Conservation (phyloP, 2,888 invertebrate genomes). For the Alentia gelatinosa region DNA sequence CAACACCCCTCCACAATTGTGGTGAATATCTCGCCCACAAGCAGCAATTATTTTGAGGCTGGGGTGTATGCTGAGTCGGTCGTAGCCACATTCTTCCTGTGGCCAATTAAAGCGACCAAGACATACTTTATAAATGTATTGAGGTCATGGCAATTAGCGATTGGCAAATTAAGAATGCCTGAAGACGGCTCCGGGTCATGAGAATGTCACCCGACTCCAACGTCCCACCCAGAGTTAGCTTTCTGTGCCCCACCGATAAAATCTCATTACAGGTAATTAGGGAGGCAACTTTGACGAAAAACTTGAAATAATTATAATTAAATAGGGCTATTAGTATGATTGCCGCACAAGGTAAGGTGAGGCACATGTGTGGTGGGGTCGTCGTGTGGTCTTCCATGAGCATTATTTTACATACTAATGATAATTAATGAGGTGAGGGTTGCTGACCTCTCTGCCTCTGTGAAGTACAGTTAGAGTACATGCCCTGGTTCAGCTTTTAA, state of each 20-base stretch:
- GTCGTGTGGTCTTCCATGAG: background rate
- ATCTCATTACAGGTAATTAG: conserved; percentile 46
- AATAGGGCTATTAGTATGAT: conserved; percentile 35
- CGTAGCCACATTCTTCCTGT: background rate
- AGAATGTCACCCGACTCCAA: background rate
- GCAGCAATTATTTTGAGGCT: too few relatives aligned
- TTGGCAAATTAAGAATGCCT: conserved; percentile 40
- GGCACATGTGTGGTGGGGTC: background rate
- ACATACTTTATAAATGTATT: conserved; percentile 36
- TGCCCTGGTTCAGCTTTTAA: conserved; percentile 46
- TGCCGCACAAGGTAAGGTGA: background rate
- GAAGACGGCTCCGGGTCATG: conserved; percentile 20
- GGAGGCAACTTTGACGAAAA: conserved; percentile 47
- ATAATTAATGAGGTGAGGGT: conserved; percentile 46
- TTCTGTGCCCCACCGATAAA: background rate
- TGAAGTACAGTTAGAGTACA: conserved; percentile 28
- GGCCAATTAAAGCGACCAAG: conserved; percentile 26
- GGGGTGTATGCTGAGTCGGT: background rate
- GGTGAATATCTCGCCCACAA: background rate
- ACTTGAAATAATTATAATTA: conserved; percentile 53
- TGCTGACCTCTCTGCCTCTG: background rate
- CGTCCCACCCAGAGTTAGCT: too few relatives aligned
- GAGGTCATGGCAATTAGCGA: conserved; percentile 36
- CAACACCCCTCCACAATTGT: background rate
- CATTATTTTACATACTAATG: conserved; percentile 19